A percentile compares a stretch with the other conserved stretches of the same genome.
Conservation (phyloP, 1,140 invertebrate species). For the Mizuhopecten yessoensis region DNA sequence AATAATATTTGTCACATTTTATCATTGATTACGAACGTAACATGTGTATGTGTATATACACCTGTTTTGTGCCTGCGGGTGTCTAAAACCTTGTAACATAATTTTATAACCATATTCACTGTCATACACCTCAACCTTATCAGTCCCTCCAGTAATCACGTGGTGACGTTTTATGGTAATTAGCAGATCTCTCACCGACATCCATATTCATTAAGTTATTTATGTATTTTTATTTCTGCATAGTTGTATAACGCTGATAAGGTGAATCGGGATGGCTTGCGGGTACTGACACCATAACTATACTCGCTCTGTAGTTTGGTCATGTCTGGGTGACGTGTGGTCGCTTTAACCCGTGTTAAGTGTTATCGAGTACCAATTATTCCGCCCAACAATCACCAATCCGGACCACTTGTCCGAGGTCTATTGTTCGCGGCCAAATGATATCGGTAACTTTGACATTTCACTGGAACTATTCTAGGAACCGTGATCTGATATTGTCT, state of each 20-base stretch:
- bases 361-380: background rate
- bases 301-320: background rate
- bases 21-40: background rate
- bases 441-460: constrained; percentile 12
- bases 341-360: background rate
- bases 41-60: background rate
- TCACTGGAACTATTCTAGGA: background rate
- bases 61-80: background rate
- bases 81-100: background rate
- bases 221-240: background rate
- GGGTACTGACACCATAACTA: background rate
- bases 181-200: background rate
- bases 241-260: background rate
- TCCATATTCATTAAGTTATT: constrained; percentile 29
- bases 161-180: constrained; percentile 5
- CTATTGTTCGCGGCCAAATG: background rate
- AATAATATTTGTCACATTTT: background rate
- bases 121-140: background rate
- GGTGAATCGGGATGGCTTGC: background rate
- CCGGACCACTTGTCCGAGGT: background rate
- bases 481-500: background rate
- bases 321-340: background rate
- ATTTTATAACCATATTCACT: background rate
- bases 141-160: background rate
- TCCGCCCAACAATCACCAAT: constrained; percentile 31